Base-by-base conservation (phyloP, 2,888 invertebrate genomes). In the Parochlus steinenii region DNA sequence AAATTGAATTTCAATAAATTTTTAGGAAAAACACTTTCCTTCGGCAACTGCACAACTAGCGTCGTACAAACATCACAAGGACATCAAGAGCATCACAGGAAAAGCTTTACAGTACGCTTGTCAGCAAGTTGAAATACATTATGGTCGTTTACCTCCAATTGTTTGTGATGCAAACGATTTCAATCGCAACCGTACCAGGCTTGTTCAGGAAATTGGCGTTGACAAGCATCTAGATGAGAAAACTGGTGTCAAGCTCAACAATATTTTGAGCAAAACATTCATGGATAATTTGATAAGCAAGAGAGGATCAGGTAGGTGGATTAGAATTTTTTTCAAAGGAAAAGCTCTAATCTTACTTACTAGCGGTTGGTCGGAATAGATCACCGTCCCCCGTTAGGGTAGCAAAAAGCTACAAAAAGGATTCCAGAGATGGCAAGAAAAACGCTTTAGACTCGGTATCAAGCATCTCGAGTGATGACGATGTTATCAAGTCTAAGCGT, bases 81-180 rank as follows among this genome's bases (percentile, higher is more conserved):
- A 70, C 48, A 67, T 65, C 47, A 67, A 70, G 46, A 49, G 58
- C 19, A 42, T 59, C 48, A 49, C 62, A 59, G 58, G 57, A 53
- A 47, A 48, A 4, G 48, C 59, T 11, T 62, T 72, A 36, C 69
- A 66, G 39, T 64, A 64, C 39, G 52, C 64, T 42, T 69, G 71
- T 36, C 69, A 74, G 54, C 71, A 72, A 40, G 74, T 85, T 46
- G 81, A 82, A 55, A 69, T 73, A 50, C 71, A 71, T 48, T 74
- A 70, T 53, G 83, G 83, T 2, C 69, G 81, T 29, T 54, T 75
- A 46, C 61, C 62, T 24, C 76, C 82, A 2, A 62, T 70, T 39
- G 64, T 74, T 43, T 69, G 74, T 42, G 72, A 74, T 36, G 69
- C 69, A 43, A 69, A 69, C 39, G 67, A 71, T n/a, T 83, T 74